These are phyloP conservation scores for Centropus bengalensis DNA, from an alignment of 2,113 vertebrate genomes.

Conservation along the genomic window DNA sequence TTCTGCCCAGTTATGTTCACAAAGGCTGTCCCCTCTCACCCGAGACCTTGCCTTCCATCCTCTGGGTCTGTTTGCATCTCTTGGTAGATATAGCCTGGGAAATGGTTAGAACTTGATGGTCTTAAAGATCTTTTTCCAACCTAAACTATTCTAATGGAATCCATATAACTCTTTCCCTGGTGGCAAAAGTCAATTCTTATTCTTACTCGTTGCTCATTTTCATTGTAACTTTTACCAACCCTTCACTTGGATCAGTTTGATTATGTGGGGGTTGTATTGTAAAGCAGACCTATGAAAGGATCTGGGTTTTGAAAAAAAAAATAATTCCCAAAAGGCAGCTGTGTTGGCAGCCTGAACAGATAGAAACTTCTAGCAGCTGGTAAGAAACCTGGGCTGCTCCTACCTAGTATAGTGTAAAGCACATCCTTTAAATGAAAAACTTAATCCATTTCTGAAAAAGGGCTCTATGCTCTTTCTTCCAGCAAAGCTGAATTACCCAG, in stretches of 20 bases:
- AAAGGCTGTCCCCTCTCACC: neutral
- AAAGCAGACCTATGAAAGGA: neutral
- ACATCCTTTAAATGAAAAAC: conserved; percentile 8
- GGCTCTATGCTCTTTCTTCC: neutral
- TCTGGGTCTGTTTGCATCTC: neutral
- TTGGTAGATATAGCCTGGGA: neutral
- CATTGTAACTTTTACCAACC: neutral
- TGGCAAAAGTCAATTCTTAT: neutral
- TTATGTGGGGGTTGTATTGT: neutral
- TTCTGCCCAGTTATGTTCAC: neutral
- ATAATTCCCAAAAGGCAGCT: neutral
- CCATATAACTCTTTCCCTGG: neutral
- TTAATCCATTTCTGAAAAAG: neutral
- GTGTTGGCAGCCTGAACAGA: neutral
- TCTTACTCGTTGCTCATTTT: neutral
- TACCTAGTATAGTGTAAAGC: neutral
- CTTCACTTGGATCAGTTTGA: neutral
- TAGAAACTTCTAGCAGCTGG: neutral
- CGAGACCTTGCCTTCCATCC: neutral
- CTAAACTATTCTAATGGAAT: neutral
- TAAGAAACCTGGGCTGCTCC: neutral
- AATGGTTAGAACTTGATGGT: neutral
- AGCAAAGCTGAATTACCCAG: neutral
- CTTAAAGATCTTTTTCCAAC: too few species aligned
- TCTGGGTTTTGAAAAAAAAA: neutral